Evolutionary conservation across 2,113 vertebrate species (phyloP), one percentile per base, ranked within the genome.

Genomic region (Saguinus imperator): DNA sequence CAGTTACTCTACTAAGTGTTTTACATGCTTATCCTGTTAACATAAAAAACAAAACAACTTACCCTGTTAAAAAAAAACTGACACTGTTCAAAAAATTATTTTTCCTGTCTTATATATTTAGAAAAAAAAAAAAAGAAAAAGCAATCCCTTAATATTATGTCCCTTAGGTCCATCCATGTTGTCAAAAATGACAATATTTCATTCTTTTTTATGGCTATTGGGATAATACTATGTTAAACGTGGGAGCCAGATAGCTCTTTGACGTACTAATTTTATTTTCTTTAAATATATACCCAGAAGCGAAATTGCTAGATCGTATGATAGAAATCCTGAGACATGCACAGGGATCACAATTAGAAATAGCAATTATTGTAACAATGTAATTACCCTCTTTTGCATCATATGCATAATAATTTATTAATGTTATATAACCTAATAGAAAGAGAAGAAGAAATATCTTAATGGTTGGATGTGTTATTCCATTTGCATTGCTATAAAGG

Each of bases 311-410:
- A 27, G 14, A 45, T 76, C 45, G 20, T 14, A 48, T 20, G 8
- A 17, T 37, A 32, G 27, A 91, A 82, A 87, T 79, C 4, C 10
- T 77, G 68, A 73, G 40, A 48, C 25, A 83, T 37, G 11, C 18
- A 11, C 13, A 80, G 25, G 18, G 64, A 76, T 81, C 58, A 72
- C 32, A 94, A 50, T 21, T 23, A 85, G n/a, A n/a, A 84, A 82
- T 76, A 70, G 50, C 5, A 97, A 64, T 68, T 68, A 55, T 13
- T 37, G 10, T 40, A 70, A 3, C 14, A 61, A 64, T 80, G 1
- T 32, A 70, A n/a, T 70, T 86, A 66, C 13, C 94, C 2, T 68
- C 5, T 90, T 92, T 97, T 89, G 13, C 50, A 18, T 92, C n/a
- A 91, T 5, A 25, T 7, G 88, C 81, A 87, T 86, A 84, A 37